phyloP scores from a whole-genome alignment of 1,140 invertebrate genomes.

The Alviniconcha marisindica region DNA sequence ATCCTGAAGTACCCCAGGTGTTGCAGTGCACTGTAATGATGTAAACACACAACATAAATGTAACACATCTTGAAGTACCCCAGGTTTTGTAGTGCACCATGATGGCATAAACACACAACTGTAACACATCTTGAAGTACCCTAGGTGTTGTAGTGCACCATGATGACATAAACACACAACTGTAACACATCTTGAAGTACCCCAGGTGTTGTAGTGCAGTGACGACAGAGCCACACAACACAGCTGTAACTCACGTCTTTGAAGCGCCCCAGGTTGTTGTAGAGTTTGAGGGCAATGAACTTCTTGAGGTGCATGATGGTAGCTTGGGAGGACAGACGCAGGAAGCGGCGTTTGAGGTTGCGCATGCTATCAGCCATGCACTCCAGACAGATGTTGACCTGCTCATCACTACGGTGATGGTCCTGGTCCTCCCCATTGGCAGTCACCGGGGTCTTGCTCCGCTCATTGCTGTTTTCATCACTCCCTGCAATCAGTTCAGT shows the following conservation, averaged over 20 bases:
- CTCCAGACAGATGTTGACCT: slow-evolving; percentile 79
- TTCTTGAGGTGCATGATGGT: slow-evolving; percentile 98
- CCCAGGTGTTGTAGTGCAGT: too few relatives aligned
- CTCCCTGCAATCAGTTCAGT: slow-evolving; percentile 39
- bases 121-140: too few relatives aligned
- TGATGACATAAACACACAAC: too few relatives aligned
- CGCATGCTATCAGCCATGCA: slow-evolving; percentile 65
- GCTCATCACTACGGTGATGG: slow-evolving; percentile 96
- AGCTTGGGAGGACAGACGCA: slow-evolving; percentile 95
- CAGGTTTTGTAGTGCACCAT: too few relatives aligned
- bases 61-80: too few relatives aligned
- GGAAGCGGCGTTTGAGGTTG: slow-evolving; percentile 82
- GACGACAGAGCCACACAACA: background rate
- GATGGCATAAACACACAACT: too few relatives aligned
- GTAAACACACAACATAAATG: too few relatives aligned
- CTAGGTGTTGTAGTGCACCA: too few relatives aligned
- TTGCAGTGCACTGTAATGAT: too few relatives aligned
- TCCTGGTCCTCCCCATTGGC: slow-evolving; percentile 83
- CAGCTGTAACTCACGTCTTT: slow-evolving; percentile 88
- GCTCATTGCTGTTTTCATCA: slow-evolving; percentile 53
- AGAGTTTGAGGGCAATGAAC: slow-evolving; percentile 96
- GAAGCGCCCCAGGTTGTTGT: slow-evolving; percentile 94
- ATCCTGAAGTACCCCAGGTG: too few relatives aligned
- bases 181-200: too few relatives aligned
- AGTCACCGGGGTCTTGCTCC: slow-evolving; percentile 42